These are phyloP conservation scores for Arctia plantaginis DNA, from an alignment of 2,888 invertebrate species.

Conservation along the genomic window DNA sequence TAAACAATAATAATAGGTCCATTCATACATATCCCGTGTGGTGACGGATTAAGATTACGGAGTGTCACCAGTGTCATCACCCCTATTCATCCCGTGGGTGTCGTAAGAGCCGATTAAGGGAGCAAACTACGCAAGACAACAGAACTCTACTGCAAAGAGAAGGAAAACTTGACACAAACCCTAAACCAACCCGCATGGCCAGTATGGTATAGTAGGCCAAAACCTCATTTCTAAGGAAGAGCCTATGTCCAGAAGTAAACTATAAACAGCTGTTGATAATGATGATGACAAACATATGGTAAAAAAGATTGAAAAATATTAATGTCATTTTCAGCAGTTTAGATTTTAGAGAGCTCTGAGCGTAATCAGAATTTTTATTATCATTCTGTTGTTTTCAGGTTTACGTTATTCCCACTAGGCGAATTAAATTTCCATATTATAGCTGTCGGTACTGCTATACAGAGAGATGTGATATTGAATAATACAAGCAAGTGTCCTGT, in stretches of 20 bases:
- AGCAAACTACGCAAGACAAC: too few species aligned
- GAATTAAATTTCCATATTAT: constrained; percentile 87
- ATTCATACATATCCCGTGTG: too few species aligned
- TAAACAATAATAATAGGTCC: too few species aligned
- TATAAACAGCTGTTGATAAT: background rate
- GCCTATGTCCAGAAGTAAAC: background rate
- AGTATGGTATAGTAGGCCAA: too few species aligned
- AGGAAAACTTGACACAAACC: too few species aligned
- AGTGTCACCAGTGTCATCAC: too few species aligned
- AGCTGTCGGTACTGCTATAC: constrained; percentile 81
- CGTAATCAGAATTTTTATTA: background rate
- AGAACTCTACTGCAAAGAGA: too few species aligned
- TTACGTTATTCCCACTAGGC: constrained; percentile 85
- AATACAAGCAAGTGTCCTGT: constrained; percentile 88
- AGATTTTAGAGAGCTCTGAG: background rate
- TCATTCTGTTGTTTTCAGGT: constrained; percentile 69
- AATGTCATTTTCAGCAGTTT: background rate
- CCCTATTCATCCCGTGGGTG: too few species aligned
- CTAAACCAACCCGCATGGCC: too few species aligned
- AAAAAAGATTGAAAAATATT: background rate
- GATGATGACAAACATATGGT: background rate
- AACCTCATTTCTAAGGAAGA: too few species aligned
- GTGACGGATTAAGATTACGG: too few species aligned
- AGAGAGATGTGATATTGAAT: constrained; percentile 84
- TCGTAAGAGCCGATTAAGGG: too few species aligned